Evolutionary conservation across 1,140 invertebrate genomes (phyloP).

Genomic region (Spodoptera frugiperda): DNA sequence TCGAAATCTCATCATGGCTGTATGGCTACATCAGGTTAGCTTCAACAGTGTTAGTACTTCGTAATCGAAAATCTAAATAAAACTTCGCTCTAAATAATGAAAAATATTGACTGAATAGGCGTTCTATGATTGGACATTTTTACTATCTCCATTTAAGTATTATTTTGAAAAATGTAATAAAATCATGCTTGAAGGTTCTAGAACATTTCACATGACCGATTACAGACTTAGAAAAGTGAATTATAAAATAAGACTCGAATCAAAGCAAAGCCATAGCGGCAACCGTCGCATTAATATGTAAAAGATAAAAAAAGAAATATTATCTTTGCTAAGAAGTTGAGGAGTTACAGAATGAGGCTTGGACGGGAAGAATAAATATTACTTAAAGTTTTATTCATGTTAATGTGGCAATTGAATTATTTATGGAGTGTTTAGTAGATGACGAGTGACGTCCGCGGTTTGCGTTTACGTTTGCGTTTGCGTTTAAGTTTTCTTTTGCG

Average conservation of each 20-base stretch:
- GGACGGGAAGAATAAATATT: conserved; percentile 50
- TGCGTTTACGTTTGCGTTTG: neutral
- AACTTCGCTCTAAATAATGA: too few species aligned
- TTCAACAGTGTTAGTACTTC: too few species aligned
- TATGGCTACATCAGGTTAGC: too few species aligned
- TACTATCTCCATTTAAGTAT: too few species aligned
- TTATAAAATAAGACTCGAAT: conserved; percentile 10
- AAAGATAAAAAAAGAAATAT: conserved; percentile 58
- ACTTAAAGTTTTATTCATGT: conserved; percentile 25
- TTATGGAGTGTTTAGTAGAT: conserved; percentile 19
- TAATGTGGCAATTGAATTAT: conserved; percentile 32
- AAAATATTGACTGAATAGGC: too few species aligned
- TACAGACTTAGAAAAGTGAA: neutral
- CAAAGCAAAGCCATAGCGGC: neutral
- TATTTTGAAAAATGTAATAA: too few species aligned
- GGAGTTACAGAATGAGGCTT: conserved; percentile 43
- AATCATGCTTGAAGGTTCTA: too few species aligned
- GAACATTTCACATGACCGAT: neutral
- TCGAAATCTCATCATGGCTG: too few species aligned
- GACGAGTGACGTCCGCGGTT: neutral
- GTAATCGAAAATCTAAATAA: too few species aligned
- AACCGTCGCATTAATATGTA: conserved; percentile 52
- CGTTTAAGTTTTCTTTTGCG: too few species aligned
- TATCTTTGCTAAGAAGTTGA: conserved; percentile 50
- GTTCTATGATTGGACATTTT: too few species aligned